Percentiles rank a stretch among this genome's conserved stretches.
phyloP scores from a whole-genome alignment of 2,797 vertebrate genomes.

The Neostethus bicornis region DNA sequence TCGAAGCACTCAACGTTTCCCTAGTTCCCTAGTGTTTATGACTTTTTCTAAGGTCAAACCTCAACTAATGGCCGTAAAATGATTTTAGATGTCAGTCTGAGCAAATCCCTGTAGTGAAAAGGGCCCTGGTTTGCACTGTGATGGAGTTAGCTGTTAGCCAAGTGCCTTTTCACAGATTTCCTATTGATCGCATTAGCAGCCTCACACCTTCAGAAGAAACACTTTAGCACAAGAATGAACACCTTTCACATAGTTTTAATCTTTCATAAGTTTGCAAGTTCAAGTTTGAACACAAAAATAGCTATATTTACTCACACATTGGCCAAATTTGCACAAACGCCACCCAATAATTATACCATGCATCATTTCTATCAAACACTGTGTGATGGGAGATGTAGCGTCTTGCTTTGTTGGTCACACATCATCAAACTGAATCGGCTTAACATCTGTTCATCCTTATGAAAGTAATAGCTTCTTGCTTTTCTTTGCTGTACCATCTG shows the following conservation, averaged over 20 bases:
- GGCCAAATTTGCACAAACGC: background rate
- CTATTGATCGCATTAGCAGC: slow-evolving; percentile 44
- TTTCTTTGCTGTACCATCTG: slow-evolving; percentile 4
- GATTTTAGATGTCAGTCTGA: slow-evolving; percentile 47
- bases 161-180: slow-evolving; percentile 63
- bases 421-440: slow-evolving; percentile 1
- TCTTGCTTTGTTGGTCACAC: slow-evolving; percentile 7
- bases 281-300: background rate
- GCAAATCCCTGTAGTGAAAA: slow-evolving; percentile 37
- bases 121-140: slow-evolving; percentile 25
- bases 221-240: slow-evolving; percentile 16
- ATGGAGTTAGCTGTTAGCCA: slow-evolving; percentile 23
- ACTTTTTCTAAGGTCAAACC: slow-evolving; percentile 52
- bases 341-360: background rate
- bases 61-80: slow-evolving; percentile 56
- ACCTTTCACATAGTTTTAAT: slow-evolving; percentile 17
- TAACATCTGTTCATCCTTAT: slow-evolving; percentile 9
- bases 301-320: background rate
- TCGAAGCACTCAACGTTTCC: slow-evolving; percentile 53
- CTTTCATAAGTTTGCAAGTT: slow-evolving; percentile 15
- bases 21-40: slow-evolving; percentile 51
- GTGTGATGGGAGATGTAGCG: background rate
- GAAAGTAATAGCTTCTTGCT: slow-evolving; percentile 22
- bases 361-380: background rate
- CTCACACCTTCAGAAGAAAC: slow-evolving; percentile 46